Evolutionary conservation across 1,140 invertebrate genomes (phyloP).

Genomic region (Trinorchestia longiramus): DNA sequence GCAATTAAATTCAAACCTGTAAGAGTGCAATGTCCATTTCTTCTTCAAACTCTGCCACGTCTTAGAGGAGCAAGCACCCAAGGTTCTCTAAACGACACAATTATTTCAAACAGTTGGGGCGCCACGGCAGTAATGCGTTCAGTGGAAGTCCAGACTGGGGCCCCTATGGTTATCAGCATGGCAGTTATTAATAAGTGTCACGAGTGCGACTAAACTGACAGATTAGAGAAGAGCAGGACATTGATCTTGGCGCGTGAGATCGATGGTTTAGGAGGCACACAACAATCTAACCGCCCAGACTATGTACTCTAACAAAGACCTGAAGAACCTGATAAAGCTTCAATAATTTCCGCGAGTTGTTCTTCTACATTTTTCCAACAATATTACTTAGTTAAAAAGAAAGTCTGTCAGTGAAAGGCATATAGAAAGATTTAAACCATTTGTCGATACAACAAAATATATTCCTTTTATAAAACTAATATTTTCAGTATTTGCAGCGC

Average conservation of each 20-base stretch:
- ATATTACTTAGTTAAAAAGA: no score
- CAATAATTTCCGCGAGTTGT: background rate
- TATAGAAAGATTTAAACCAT: background rate
- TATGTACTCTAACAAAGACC: background rate
- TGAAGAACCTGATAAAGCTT: background rate
- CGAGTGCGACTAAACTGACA: background rate
- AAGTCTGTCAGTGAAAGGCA: no score
- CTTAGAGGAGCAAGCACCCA: background rate
- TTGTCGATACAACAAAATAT: background rate
- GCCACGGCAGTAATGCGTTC: background rate
- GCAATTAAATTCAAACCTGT: background rate
- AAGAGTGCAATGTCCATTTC: background rate
- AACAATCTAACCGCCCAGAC: background rate
- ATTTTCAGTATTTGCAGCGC: no score
- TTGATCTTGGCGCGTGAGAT: background rate
- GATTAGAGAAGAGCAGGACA: background rate
- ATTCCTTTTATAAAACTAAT: no score
- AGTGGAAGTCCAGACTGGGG: background rate
- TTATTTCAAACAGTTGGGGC: background rate
- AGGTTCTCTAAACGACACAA: background rate
- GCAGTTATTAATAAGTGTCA: conserved; percentile 21
- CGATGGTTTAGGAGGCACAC: background rate
- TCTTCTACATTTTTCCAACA: no score
- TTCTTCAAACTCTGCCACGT: background rate
- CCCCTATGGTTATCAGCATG: conserved; percentile 10